Conservation (phyloP, 2,113 vertebrate genomes). For the Natator depressus region DNA sequence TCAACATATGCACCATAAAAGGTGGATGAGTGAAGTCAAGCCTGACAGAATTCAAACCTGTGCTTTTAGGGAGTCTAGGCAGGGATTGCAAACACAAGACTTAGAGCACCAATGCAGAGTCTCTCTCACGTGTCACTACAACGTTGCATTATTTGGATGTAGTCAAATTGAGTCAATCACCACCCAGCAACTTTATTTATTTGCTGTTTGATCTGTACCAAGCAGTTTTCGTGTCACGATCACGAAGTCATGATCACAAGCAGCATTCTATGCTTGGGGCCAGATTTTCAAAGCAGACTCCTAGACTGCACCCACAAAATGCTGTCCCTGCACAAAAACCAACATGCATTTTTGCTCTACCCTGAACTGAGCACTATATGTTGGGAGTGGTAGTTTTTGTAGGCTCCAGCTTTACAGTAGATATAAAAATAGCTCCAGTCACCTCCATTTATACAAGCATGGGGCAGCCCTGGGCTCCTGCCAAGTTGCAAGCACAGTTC, state of each 20-base stretch:
- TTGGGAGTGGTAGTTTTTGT: not conserved
- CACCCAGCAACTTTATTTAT: not conserved
- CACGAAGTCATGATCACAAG: not conserved
- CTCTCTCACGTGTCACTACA: not conserved
- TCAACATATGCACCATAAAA: not conserved
- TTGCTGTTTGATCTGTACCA: not conserved
- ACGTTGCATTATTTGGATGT: not conserved
- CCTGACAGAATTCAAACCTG: not conserved
- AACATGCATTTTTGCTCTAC: not conserved
- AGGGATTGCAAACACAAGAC: not conserved
- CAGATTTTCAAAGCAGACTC: not conserved
- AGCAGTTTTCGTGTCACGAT: not conserved
- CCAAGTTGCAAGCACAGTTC: not conserved
- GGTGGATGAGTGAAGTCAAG: not conserved
- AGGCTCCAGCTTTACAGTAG: not conserved
- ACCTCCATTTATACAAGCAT: not conserved
- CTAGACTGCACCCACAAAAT: not conserved
- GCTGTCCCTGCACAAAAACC: not conserved
- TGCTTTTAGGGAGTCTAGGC: not conserved
- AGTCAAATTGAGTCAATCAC: not conserved
- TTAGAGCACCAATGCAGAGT: not conserved
- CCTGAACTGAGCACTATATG: not conserved
- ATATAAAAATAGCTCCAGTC: not conserved
- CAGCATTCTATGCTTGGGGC: not conserved
- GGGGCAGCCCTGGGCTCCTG: not conserved